phyloP scores from a whole-genome alignment of 2,797 vertebrate genomes.

The Tenualosa thibaudeaui region DNA sequence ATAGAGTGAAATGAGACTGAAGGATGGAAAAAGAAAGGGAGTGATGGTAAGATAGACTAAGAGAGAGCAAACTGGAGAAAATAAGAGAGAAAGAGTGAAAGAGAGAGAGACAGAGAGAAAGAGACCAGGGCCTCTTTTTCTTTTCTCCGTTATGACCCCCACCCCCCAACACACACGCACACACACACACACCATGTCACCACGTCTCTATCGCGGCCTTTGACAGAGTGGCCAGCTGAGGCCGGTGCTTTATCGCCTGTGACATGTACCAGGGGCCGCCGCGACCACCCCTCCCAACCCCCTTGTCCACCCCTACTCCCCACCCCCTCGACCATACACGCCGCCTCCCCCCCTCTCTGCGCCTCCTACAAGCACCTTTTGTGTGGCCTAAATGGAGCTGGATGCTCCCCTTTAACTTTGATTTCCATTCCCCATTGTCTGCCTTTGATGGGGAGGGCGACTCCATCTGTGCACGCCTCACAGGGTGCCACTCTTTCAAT shows the following conservation, averaged over 20 bases:
- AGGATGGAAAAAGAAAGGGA: neutral
- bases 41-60: neutral
- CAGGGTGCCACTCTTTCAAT: constrained; percentile 80
- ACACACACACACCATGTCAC: constrained; percentile 54
- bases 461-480: constrained; percentile 89
- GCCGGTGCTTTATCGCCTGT: constrained; percentile 83
- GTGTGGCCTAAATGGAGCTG: constrained; percentile 79
- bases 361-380: constrained; percentile 93
- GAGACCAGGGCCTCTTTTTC: constrained; percentile 34
- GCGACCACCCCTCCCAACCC: constrained; percentile 76
- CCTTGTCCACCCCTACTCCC: constrained; percentile 84
- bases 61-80: neutral
- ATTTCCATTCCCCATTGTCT: constrained; percentile 83
- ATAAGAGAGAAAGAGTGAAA: constrained; percentile 18
- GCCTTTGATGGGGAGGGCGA: constrained; percentile 78
- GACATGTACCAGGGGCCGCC: constrained; percentile 81
- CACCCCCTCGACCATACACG: constrained; percentile 72
- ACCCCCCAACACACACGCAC: neutral
- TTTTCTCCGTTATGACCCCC: constrained; percentile 26
- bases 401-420: constrained; percentile 83
- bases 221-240: constrained; percentile 82
- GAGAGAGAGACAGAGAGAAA: constrained; percentile 35
- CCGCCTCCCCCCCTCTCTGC: constrained; percentile 74
- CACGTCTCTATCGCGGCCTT: constrained; percentile 57
- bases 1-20: neutral